Conservation (phyloP, 37 sponge, comb jelly and placozoan genomes). For the Oscarella lobularis region DNA sequence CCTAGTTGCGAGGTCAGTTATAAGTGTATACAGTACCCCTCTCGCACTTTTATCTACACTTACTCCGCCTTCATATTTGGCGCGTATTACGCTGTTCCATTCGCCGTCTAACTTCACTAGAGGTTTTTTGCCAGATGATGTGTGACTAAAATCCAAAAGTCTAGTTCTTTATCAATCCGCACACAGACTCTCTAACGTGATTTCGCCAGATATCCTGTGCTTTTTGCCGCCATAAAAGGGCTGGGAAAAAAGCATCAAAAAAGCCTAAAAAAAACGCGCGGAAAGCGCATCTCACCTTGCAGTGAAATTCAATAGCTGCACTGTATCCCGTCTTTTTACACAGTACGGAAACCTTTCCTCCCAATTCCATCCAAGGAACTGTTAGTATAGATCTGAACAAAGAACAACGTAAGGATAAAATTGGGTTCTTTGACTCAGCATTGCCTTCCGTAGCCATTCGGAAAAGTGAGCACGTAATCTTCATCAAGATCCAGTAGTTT, state of each 20-base stretch:
- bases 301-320: slow-evolving; percentile 85
- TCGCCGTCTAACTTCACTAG: slow-evolving; percentile 69
- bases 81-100: slow-evolving; percentile 94
- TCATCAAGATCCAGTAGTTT: slow-evolving; percentile 74
- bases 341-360: slow-evolving; percentile 65
- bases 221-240: slow-evolving; percentile 91
- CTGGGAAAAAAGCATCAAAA: neutral
- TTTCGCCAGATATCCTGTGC: slow-evolving; percentile 64
- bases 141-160: neutral
- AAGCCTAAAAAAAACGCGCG: neutral
- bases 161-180: neutral
- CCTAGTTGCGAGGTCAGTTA: no score
- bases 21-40: neutral
- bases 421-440: no score
- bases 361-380: slow-evolving; percentile 92
- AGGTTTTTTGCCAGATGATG: neutral
- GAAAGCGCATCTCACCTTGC: slow-evolving; percentile 33
- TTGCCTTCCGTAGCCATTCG: slow-evolving; percentile 86
- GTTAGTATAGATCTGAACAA: slow-evolving; percentile 74
- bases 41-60: neutral
- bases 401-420: neutral
- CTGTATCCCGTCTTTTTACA: slow-evolving; percentile 81
- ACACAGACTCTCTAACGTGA: slow-evolving; percentile 27
- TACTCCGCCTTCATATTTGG: slow-evolving; percentile 52
- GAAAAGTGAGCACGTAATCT: slow-evolving; percentile 67